Evolutionary conservation across 2,797 vertebrate species (phyloP).

Genomic region (Scleropages formosus): DNA sequence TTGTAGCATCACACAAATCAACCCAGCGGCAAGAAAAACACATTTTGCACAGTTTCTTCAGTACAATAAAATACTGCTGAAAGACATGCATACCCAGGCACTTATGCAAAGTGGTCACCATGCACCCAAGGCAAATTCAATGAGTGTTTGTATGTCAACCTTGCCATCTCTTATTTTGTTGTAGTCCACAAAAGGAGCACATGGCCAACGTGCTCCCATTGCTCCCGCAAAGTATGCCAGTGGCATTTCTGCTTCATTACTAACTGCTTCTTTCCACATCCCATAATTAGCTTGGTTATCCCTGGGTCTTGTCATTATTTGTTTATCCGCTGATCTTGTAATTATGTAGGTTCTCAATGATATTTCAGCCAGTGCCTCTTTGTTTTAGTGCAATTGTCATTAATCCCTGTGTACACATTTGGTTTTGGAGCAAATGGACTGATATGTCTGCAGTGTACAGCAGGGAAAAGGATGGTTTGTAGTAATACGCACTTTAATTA

Average conservation of each 20-base stretch:
- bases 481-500: constrained; percentile 51
- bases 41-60: not conserved
- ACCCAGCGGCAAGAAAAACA: not conserved
- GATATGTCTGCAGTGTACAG: constrained; percentile 41
- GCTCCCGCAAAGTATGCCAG: not conserved
- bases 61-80: not conserved
- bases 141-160: not conserved
- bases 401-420: constrained; percentile 52
- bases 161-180: not conserved
- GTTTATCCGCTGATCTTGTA: constrained; percentile 60
- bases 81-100: not conserved
- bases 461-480: constrained; percentile 19
- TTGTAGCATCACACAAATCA: too few relatives aligned
- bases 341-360: constrained; percentile 59
- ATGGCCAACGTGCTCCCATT: too few relatives aligned
- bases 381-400: constrained; percentile 64
- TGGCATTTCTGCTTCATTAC: constrained; percentile 32
- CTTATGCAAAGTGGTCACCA: not conserved
- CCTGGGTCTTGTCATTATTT: constrained; percentile 57
- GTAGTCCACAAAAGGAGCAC: not conserved
- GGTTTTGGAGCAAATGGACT: constrained; percentile 22
- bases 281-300: constrained; percentile 53
- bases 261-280: constrained; percentile 38
- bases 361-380: constrained; percentile 55
- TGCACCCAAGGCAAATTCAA: not conserved